Percentiles rank a stretch among this genome's conserved stretches.
Conservation (phyloP, 2,113 vertebrate genomes). For the Perccottus glenii region DNA sequence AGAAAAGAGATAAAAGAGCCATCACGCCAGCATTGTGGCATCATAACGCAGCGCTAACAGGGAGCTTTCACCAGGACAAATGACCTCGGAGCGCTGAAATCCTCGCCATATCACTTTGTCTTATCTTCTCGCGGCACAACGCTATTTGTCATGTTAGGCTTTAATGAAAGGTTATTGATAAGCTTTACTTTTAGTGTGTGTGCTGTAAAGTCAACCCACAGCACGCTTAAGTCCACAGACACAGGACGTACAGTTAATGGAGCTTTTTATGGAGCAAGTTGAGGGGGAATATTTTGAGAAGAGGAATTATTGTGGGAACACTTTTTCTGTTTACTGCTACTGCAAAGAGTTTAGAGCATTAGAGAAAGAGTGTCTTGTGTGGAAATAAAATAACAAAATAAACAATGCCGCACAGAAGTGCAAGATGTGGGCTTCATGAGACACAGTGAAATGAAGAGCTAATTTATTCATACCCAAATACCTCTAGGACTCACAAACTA, state of each 20-base stretch:
- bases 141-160: conserved; percentile 52
- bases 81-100: conserved; percentile 27
- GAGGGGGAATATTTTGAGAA: background rate
- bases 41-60: conserved; percentile 42
- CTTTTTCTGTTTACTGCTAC: background rate
- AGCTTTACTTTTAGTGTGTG: conserved; percentile 20
- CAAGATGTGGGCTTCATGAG: background rate
- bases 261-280: background rate
- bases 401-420: background rate
- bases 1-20: conserved; percentile 63
- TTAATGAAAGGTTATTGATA: conserved; percentile 58
- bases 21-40: conserved; percentile 47
- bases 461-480: too few relatives aligned
- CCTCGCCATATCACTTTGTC: conserved; percentile 43
- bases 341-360: background rate
- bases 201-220: background rate
- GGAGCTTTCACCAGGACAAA: conserved; percentile 61
- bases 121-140: conserved; percentile 26
- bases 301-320: background rate
- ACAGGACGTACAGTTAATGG: background rate
- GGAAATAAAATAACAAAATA: background rate
- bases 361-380: background rate
- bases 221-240: background rate
- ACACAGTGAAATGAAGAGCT: too few relatives aligned
- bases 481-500: too few relatives aligned